Conservation (phyloP, 2,113 vertebrate genomes). For the Coptodon rendalli region DNA sequence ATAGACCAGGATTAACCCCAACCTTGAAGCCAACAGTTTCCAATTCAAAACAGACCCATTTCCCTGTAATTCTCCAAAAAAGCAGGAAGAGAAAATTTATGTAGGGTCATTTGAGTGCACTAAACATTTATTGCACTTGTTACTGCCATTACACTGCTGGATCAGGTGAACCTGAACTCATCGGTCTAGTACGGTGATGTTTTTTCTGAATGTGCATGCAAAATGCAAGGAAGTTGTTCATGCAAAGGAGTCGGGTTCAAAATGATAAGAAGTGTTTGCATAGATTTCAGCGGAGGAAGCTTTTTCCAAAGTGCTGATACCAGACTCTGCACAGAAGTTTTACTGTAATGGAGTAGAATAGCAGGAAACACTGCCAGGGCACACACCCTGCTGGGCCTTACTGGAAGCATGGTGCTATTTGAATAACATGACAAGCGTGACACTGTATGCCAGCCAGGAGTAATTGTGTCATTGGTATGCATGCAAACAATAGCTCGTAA, state of each 20-base stretch:
- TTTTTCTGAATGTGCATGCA: neutral
- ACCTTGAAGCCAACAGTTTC: neutral
- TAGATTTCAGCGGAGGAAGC: neutral
- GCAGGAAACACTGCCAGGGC: conserved; percentile 11
- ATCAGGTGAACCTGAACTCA: neutral
- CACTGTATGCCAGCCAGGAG: neutral
- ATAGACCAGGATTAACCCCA: neutral
- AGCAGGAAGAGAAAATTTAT: neutral
- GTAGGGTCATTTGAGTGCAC: neutral
- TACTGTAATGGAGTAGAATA: neutral
- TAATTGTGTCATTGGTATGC: neutral
- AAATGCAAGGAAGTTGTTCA: neutral
- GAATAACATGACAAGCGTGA: neutral
- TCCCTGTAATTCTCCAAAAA: neutral
- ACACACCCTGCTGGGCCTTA: conserved; percentile 10
- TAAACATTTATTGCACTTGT: neutral
- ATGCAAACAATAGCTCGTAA: neutral
- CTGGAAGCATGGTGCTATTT: conserved; percentile 31
- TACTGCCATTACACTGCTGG: neutral
- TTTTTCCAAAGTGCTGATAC: neutral
- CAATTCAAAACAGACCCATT: neutral
- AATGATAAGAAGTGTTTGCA: neutral
- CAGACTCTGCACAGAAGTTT: neutral
- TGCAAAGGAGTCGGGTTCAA: neutral
- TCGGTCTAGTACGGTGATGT: neutral